phyloP scores from a whole-genome alignment of 2,113 vertebrate genomes.

The Ariopsis seemanni region DNA sequence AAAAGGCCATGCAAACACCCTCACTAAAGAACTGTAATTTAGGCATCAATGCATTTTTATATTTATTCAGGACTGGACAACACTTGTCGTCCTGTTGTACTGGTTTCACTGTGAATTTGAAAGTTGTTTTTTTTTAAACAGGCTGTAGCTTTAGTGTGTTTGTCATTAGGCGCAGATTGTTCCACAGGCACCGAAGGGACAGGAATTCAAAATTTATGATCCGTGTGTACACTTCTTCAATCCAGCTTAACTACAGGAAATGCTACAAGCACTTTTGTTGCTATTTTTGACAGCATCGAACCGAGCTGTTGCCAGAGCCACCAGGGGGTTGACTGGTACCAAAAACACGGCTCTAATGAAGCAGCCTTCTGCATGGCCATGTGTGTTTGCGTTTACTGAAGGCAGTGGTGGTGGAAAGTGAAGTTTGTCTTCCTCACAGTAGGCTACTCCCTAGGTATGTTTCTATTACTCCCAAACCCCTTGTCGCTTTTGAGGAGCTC shows the following conservation, averaged over 20 bases:
- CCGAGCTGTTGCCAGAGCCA: conserved; percentile 54
- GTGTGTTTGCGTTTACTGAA: conserved; percentile 49
- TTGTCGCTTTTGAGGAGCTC: conserved; percentile 41
- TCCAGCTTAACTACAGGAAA: conserved; percentile 56
- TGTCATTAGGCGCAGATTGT: conserved; percentile 53
- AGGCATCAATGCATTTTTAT: neutral
- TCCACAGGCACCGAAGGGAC: conserved; percentile 56
- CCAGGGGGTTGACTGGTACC: conserved; percentile 56
- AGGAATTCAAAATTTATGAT: conserved; percentile 60
- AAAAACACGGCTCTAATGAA: conserved; percentile 59
- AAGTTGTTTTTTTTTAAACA: conserved; percentile 33
- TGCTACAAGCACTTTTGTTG: conserved; percentile 59
- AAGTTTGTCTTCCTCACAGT: conserved; percentile 53
- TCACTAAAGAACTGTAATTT: conserved; percentile 3
- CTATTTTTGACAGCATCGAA: conserved; percentile 56
- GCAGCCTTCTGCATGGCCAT: conserved; percentile 51
- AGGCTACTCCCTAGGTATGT: conserved; percentile 52
- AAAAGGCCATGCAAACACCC: neutral
- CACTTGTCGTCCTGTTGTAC: conserved; percentile 1
- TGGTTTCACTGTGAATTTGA: conserved; percentile 25
- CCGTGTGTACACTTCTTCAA: conserved; percentile 55
- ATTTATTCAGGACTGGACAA: neutral
- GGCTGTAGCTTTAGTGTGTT: conserved; percentile 41
- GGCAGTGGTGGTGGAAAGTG: conserved; percentile 41
- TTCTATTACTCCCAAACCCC: conserved; percentile 49